Percentiles rank a stretch among this genome's conserved stretches.
These are phyloP conservation scores for Gryllus bimaculatus DNA, from an alignment of 1,140 invertebrate species.

Conservation along the genomic window DNA sequence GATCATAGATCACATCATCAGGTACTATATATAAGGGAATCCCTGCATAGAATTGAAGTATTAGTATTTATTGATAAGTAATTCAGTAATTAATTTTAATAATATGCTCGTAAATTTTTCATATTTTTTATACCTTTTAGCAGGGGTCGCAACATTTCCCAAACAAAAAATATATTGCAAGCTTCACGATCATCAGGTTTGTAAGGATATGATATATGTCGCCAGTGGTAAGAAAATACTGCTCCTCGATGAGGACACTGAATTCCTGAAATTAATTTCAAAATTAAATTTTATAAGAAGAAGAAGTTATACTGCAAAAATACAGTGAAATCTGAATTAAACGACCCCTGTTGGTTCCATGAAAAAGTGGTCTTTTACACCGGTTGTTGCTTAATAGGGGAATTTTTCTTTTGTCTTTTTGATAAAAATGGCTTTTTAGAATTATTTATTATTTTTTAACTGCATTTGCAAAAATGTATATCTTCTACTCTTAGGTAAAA, in stretches of 20 bases:
- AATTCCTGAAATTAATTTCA: slow-evolving; percentile 23
- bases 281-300: not conserved
- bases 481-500: too few species aligned
- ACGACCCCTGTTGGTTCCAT: too few species aligned
- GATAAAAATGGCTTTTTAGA: too few species aligned
- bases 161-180: slow-evolving; percentile 30
- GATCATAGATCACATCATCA: slow-evolving; percentile 29
- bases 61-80: not conserved
- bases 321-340: too few species aligned
- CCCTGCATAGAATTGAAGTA: slow-evolving; percentile 18
- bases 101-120: not conserved
- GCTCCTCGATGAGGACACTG: slow-evolving; percentile 28
- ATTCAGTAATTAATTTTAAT: not conserved
- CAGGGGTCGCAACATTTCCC: slow-evolving; percentile 29
- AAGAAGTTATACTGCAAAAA: not conserved
- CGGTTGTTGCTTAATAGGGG: too few species aligned
- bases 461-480: too few species aligned
- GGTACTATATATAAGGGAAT: slow-evolving; percentile 28
- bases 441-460: too few species aligned
- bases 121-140: slow-evolving; percentile 24
- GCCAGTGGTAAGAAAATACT: slow-evolving; percentile 28
- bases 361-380: too few species aligned
- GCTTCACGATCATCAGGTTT: slow-evolving; percentile 27
- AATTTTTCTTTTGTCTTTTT: too few species aligned
- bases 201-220: slow-evolving; percentile 28